Conservation (phyloP, 2,888 invertebrate genomes). For the Nesidiocoris tenuis region DNA sequence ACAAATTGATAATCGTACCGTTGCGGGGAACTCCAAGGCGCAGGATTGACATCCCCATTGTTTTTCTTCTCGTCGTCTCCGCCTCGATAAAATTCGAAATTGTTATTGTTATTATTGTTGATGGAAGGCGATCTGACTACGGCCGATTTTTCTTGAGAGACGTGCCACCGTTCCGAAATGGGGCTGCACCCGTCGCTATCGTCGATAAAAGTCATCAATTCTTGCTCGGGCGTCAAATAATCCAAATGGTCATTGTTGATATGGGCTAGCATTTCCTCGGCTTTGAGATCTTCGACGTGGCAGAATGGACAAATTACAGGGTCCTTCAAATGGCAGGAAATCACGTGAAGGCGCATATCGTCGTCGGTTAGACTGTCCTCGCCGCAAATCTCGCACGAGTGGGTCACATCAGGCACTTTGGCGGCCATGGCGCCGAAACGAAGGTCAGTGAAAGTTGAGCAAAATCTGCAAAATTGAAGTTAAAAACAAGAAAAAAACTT, state of each 20-base stretch:
- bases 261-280: constrained; percentile 73
- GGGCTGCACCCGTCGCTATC: constrained; percentile 59
- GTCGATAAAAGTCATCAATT: constrained; percentile 75
- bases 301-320: constrained; percentile 80
- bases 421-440: constrained; percentile 56
- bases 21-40: constrained; percentile 72
- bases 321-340: constrained; percentile 75
- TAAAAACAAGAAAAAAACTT: no score
- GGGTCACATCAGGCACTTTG: constrained; percentile 61
- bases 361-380: constrained; percentile 76
- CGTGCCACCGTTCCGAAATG: constrained; percentile 45
- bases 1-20: constrained; percentile 57
- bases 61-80: constrained; percentile 40
- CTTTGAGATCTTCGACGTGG: constrained; percentile 70
- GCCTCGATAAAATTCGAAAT: constrained; percentile 52
- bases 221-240: constrained; percentile 72
- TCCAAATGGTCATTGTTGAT: constrained; percentile 83
- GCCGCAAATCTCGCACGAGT: constrained; percentile 83
- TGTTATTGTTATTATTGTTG: constrained; percentile 52
- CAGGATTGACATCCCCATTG: constrained; percentile 55
- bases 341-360: constrained; percentile 75
- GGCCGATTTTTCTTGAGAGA: constrained; percentile 41
- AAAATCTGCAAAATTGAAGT: no score
- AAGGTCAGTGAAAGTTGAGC: no score
- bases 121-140: constrained; percentile 8